These are phyloP conservation scores for Melanotaenia pygmaea DNA, from an alignment of 2,797 vertebrate species.

Conservation along the genomic window DNA sequence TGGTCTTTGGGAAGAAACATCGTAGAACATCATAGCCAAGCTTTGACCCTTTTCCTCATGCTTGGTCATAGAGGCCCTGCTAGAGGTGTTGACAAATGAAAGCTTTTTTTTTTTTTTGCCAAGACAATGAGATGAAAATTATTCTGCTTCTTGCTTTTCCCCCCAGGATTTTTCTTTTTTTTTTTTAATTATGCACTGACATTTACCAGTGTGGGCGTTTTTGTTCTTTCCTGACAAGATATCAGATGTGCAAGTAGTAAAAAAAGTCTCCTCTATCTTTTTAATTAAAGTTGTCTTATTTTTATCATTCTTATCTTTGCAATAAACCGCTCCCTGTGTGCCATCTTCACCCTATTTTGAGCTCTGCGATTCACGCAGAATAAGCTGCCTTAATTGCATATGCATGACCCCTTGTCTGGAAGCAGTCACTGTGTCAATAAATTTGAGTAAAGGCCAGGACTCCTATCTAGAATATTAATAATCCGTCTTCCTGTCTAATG, in stretches of 20 bases:
- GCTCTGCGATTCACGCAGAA: conserved; percentile 44
- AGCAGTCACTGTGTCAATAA: conserved; percentile 68
- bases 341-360: conserved; percentile 34
- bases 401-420: conserved; percentile 68
- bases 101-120: neutral
- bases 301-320: conserved; percentile 66
- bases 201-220: conserved; percentile 60
- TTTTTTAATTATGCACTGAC: conserved; percentile 54
- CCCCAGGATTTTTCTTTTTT: conserved; percentile 1
- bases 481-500: conserved; percentile 15
- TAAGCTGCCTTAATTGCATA: conserved; percentile 68
- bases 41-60: conserved; percentile 6
- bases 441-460: conserved; percentile 61
- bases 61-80: conserved; percentile 13
- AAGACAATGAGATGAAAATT: conserved; percentile 15
- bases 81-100: conserved; percentile 33
- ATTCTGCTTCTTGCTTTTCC: conserved; percentile 24
- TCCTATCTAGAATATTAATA: conserved; percentile 69
- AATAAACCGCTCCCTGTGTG: conserved; percentile 29
- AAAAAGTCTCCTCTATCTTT: conserved; percentile 46
- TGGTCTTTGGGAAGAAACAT: conserved; percentile 4
- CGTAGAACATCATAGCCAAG: conserved; percentile 1
- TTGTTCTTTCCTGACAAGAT: conserved; percentile 41
- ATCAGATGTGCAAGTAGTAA: conserved; percentile 43
- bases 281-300: conserved; percentile 72